Conservation (phyloP, 2,888 invertebrate genomes). For the Coleophora flavipennella region DNA sequence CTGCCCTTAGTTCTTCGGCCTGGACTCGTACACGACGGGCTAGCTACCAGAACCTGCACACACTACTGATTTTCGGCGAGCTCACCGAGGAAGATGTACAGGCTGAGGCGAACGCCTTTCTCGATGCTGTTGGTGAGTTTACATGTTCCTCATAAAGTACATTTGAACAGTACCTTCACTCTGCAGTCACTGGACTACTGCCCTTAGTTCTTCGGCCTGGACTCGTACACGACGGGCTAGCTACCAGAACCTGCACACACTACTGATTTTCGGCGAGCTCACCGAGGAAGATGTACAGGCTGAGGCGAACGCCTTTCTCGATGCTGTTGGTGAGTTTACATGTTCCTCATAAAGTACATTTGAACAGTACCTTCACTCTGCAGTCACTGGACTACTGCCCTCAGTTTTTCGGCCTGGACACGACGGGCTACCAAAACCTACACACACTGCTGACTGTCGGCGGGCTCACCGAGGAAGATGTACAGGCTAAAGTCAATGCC, state of each 20-base stretch:
- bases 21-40: no score
- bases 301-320: slow-evolving; percentile 73
- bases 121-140: no score
- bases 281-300: slow-evolving; percentile 35
- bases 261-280: slow-evolving; percentile 83
- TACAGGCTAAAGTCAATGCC: slow-evolving; percentile 56
- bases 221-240: no score
- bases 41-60: no score
- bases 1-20: no score
- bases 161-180: no score
- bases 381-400: slow-evolving; percentile 90
- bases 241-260: slow-evolving; percentile 79
- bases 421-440: slow-evolving; percentile 82
- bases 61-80: no score
- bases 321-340: slow-evolving; percentile 20
- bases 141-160: no score
- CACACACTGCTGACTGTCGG: slow-evolving; percentile 80
- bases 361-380: slow-evolving; percentile 77
- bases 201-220: slow-evolving; percentile 89
- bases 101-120: no score
- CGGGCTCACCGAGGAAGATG: slow-evolving; percentile 68
- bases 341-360: background rate
- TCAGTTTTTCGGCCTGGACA: slow-evolving; percentile 87
- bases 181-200: slow-evolving; percentile 87
- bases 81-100: no score